Evolutionary conservation across 2,113 vertebrate species (phyloP).

Genomic region (Embiotoca jacksoni): DNA sequence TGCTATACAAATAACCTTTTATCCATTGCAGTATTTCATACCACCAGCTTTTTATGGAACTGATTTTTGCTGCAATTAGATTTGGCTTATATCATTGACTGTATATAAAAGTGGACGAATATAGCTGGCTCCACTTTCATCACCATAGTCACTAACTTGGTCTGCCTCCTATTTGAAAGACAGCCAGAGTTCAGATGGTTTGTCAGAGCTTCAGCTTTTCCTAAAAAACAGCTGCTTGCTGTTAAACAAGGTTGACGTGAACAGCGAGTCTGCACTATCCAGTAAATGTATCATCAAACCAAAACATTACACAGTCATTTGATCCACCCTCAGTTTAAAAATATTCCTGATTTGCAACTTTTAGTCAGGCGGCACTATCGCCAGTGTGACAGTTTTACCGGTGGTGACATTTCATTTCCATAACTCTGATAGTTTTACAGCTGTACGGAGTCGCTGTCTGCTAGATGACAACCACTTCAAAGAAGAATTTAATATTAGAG

Average conservation of each 20-base stretch:
- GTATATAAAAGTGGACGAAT: too few relatives aligned
- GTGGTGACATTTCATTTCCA: background rate
- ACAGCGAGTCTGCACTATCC: background rate
- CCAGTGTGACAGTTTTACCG: background rate
- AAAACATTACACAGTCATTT: background rate
- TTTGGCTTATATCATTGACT: too few relatives aligned
- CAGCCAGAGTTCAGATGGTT: background rate
- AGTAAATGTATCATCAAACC: background rate
- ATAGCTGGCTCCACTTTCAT: background rate
- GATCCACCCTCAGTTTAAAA: background rate
- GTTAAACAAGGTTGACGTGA: background rate
- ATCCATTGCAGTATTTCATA: too few relatives aligned
- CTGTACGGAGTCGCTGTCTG: background rate
- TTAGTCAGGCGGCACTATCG: background rate
- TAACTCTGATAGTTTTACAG: background rate
- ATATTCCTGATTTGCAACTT: background rate
- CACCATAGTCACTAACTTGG: background rate
- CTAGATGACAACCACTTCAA: background rate
- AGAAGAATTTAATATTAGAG: slow-evolving; percentile 15
- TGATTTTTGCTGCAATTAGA: too few relatives aligned
- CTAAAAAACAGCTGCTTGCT: background rate
- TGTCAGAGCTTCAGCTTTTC: background rate
- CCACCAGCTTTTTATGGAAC: too few relatives aligned
- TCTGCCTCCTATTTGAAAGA: background rate
- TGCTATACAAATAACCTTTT: too few relatives aligned